These are phyloP conservation scores for Chymomyza costata DNA, from an alignment of 1,140 invertebrate species.

Conservation along the genomic window DNA sequence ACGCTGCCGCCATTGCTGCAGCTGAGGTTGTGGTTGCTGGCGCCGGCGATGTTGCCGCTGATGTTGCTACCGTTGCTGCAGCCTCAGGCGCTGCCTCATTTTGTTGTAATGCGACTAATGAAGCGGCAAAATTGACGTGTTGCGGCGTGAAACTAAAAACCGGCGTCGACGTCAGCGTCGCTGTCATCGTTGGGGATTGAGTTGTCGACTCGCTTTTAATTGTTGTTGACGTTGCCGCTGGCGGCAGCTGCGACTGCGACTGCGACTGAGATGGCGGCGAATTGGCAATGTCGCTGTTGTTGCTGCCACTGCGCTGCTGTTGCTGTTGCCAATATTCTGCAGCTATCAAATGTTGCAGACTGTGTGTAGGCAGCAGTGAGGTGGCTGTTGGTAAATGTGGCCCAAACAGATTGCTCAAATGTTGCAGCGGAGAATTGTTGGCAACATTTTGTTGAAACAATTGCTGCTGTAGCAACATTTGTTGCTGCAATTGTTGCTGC, in stretches of 20 bases:
- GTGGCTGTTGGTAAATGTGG: slow-evolving; percentile 50
- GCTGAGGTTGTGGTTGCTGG: slow-evolving; percentile 6
- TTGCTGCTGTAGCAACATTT: slow-evolving; percentile 51
- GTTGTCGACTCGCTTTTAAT: slow-evolving; percentile 71
- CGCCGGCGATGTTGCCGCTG: slow-evolving; percentile 15
- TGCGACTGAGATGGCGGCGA: slow-evolving; percentile 15
- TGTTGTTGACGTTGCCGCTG: slow-evolving; percentile 21
- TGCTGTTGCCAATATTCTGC: slow-evolving; percentile 60
- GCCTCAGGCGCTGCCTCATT: slow-evolving; percentile 55
- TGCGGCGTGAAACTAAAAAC: slow-evolving; percentile 60
- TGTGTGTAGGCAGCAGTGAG: slow-evolving; percentile 46
- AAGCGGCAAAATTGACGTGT: slow-evolving; percentile 70
- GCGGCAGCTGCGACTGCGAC: slow-evolving; percentile 15
- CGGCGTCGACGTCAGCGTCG: slow-evolving; percentile 25
- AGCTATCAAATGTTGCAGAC: slow-evolving; percentile 59
- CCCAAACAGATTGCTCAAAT: slow-evolving; percentile 63
- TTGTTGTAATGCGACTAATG: slow-evolving; percentile 70
- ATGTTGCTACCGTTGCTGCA: slow-evolving; percentile 29
- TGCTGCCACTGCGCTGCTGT: slow-evolving; percentile 19
- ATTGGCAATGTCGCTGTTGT: background rate
- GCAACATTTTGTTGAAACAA: slow-evolving; percentile 62
- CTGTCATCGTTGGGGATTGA: slow-evolving; percentile 47
- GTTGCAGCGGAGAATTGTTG: slow-evolving; percentile 55
- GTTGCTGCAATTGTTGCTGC: slow-evolving; percentile 47
- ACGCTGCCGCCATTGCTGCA: slow-evolving; percentile 29